Evolutionary conservation across 2,113 vertebrate species (phyloP), one percentile per base, ranked within the genome.

Genomic region (Phalacrocorax aristotelis): DNA sequence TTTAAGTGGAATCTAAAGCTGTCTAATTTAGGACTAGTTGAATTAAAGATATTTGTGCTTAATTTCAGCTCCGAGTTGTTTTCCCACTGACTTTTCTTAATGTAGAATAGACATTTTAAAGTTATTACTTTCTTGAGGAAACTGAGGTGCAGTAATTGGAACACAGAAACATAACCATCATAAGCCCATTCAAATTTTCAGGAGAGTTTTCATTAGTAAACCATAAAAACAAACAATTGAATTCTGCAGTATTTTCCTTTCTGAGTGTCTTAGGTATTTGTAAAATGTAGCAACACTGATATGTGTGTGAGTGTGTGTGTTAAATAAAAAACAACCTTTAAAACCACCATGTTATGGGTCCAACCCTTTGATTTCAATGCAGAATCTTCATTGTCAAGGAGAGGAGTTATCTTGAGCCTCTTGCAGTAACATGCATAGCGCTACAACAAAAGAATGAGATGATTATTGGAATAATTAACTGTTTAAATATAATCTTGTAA

Each of bases 311-410:
- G 38, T 23, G 22, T 19, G 48, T 69, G 78, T 69, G 29, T 77
- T 57, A 18, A 18, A 38, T 69, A 70, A n/a, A 71, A 83, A 75
- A 22, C 13, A 61, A 4, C 38, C 18, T 72, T 70, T 75, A 72
- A 93, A 92, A n/a, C 15, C 68, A 6, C 27, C 6, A 0, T 65
- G 23, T 62, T 32, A 51, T 48, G 18, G 9, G 40, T 61, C 10
- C 23, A 91, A 32, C 17, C 26, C 51, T 83, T 95, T 93, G 42
- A 83, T 96, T 95, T 93, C n/a, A 91, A 66, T 83, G 26, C 57
- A 25, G 44, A 87, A 80, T 76, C 48, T 83, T 96, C 82, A 21
- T 90, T 90, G 61, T 44, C 51, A 70, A 72, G 61, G 40, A 86
- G 52, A 76, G 27, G 15, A 95, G n/a, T 87, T 66, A 48, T 10